A percentile compares a stretch with the other conserved stretches of the same genome.
Evolutionary conservation across 1,140 invertebrate genomes (phyloP).

Genomic region (Drosophila chauvacae): DNA sequence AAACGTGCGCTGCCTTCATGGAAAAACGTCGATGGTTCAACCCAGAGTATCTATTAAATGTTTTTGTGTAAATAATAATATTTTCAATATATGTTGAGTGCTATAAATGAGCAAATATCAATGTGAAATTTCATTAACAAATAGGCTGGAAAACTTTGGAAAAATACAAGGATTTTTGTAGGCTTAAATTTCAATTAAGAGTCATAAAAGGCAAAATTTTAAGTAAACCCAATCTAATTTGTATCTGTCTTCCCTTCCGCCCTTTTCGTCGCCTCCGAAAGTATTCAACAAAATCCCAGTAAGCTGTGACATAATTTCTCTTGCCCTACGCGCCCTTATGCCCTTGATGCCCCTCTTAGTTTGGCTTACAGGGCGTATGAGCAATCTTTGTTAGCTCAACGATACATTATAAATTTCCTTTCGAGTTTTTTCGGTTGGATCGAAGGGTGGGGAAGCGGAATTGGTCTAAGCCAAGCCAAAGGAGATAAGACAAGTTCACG

Average conservation of each 20-base stretch:
- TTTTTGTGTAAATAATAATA: too few relatives aligned
- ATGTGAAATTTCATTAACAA: too few relatives aligned
- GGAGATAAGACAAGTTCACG: constrained; percentile 59
- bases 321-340: constrained; percentile 1
- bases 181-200: neutral
- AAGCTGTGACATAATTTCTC: constrained; percentile 71
- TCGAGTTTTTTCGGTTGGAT: neutral
- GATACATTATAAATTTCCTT: constrained; percentile 72
- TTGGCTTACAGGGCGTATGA: constrained; percentile 47
- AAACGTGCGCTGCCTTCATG: constrained; percentile 19
- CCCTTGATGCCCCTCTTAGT: constrained; percentile 8
- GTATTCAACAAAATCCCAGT: constrained; percentile 11
- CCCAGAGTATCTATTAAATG: constrained; percentile 11
- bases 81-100: too few relatives aligned
- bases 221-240: neutral
- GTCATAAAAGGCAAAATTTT: neutral
- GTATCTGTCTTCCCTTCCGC: neutral
- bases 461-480: constrained; percentile 7
- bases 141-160: neutral
- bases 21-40: constrained; percentile 1
- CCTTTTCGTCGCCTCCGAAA: neutral
- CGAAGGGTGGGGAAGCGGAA: neutral
- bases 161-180: too few relatives aligned
- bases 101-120: neutral
- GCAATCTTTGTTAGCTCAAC: constrained; percentile 42